Evolutionary conservation across 1,140 invertebrate species (phyloP).

Genomic region (Brachionus paranguensis): DNA sequence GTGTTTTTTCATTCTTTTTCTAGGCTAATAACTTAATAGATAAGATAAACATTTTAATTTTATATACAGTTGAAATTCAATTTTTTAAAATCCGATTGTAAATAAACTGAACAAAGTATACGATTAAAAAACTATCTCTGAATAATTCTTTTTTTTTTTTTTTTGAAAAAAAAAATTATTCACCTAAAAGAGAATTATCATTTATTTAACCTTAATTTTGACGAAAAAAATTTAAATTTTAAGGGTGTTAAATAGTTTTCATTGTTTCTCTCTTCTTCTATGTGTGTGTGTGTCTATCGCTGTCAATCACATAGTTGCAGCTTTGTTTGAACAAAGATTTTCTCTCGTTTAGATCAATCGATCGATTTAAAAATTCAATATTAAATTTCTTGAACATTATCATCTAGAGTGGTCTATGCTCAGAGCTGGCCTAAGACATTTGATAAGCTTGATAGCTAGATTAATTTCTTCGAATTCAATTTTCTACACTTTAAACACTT

Average conservation of each 20-base stretch:
- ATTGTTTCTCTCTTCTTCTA: neutral
- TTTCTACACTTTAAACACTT: neutral
- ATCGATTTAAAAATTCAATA: conserved; percentile 7
- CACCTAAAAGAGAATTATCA: conserved; percentile 12
- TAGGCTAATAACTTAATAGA: conserved; percentile 39
- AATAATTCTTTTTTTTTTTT: neutral
- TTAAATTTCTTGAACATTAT: conserved; percentile 33
- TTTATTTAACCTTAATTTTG: conserved; percentile 37
- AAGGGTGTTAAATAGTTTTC: conserved; percentile 18
- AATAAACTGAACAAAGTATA: conserved; percentile 13
- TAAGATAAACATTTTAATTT: conserved; percentile 36
- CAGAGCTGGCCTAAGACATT: neutral
- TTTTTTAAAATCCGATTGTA: conserved; percentile 30
- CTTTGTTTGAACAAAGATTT: conserved; percentile 9
- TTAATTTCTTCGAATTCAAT: neutral
- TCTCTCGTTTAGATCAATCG: conserved; percentile 24
- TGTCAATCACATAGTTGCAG: conserved; percentile 12
- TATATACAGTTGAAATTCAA: neutral
- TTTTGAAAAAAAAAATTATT: neutral
- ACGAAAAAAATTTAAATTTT: neutral
- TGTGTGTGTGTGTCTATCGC: neutral
- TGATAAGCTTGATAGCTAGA: neutral
- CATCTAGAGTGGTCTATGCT: neutral
- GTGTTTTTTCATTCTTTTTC: conserved; percentile 18
- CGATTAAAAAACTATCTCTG: neutral